These are phyloP conservation scores for Nanger granti DNA, from an alignment of 2,113 vertebrate genomes.

Conservation along the genomic window DNA sequence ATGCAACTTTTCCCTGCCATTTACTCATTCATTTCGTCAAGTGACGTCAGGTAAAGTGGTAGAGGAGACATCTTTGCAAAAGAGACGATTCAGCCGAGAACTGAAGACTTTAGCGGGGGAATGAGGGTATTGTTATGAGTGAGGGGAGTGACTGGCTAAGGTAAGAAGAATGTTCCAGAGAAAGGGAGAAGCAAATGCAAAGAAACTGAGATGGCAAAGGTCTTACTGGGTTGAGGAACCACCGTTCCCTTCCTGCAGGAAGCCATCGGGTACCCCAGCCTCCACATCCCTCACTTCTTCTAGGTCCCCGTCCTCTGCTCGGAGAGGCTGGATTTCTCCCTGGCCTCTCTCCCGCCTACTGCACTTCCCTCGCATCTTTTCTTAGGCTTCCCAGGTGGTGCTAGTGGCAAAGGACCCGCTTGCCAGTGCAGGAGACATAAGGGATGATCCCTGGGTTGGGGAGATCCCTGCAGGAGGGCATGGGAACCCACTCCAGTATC, in stretches of 20 bases:
- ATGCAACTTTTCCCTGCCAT: not conserved
- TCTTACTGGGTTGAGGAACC: not conserved
- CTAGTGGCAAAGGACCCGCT: not conserved
- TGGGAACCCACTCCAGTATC: not conserved
- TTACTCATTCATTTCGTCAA: not conserved
- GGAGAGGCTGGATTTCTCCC: not conserved
- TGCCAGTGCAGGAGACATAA: not conserved
- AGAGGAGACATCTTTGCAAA: not conserved
- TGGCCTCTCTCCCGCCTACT: no score
- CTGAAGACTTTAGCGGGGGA: not conserved
- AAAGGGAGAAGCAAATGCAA: not conserved
- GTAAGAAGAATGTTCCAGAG: not conserved
- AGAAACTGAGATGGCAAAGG: not conserved
- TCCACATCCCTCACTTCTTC: not conserved
- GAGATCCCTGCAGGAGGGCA: not conserved
- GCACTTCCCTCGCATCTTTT: not conserved
- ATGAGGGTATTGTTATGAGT: no score
- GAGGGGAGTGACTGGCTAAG: not conserved
- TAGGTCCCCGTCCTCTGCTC: accelerated
- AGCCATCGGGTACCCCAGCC: not conserved
- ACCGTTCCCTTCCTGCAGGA: accelerated
- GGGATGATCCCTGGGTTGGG: not conserved
- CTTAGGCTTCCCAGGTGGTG: not conserved
- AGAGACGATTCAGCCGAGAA: not conserved
- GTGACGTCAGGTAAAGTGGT: not conserved